Evolutionary conservation across 2,113 vertebrate genomes (phyloP), one percentile per base, ranked within the genome.

Genomic region (Melanerpes aurifrons): DNA sequence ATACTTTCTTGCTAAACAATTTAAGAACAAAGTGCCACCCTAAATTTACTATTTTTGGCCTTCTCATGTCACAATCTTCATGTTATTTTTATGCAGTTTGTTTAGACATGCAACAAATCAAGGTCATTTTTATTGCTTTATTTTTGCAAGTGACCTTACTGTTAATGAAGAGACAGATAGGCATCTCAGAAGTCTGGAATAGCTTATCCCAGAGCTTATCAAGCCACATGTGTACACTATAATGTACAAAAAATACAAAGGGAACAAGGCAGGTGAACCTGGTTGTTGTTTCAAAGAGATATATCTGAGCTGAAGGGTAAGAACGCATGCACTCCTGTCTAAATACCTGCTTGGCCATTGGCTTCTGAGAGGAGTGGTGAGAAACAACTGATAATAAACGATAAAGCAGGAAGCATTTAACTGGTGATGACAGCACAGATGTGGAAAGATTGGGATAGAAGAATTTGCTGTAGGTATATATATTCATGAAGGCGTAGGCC

Each of bases 21-120:
- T 91, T 85, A 86, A 95, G 91, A 82, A 90, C 70, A 67, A 82
- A 22, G 7, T 9, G 76, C 84, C 87, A 95, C 15, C 29, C 70
- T 92, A 81, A 81, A 90, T 96, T 83, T 91, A 24, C 45, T 14
- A 8, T 91, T 54, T 86, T 77, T 72, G 40, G 22, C 75, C 93
- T 59, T 64, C 58, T 88, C 26, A 35, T 86, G 82, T 91, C 82
- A 83, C 3, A 18, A 12, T 66, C 54, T 82, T 91, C 63, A 72
- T 72, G 40, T 66, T 78, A 54, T 86, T 92, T 94, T 86, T 82
- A 87, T 83, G 58, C 32, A 26, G 24, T 81, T 87, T 91, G 75
- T 48, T 75, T 69, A 72, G 54, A 72, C 61, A 62, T 63, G 7
- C 26, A 90, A 83, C 56, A 94, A 88, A 88, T 83, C 94, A 94